A percentile compares a stretch with the other conserved stretches of the same genome.
Conservation (phyloP, 1,140 invertebrate species). For the Tetranychus cinnabarinus region DNA sequence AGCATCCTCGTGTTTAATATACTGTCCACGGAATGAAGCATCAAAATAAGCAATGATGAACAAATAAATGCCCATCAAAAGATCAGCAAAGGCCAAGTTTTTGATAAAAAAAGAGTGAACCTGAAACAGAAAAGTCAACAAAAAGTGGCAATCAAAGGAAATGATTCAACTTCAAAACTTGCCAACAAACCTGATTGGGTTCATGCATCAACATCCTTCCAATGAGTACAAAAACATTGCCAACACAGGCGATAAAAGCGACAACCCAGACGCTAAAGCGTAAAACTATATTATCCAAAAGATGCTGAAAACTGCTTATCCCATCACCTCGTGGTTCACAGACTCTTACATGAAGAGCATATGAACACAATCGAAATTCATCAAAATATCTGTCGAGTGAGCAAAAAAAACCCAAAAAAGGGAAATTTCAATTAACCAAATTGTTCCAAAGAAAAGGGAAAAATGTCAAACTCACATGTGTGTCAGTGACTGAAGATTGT, state of each 20-base stretch:
- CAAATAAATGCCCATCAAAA: slow-evolving; percentile 53
- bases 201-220: slow-evolving; percentile 31
- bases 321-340: slow-evolving; percentile 43
- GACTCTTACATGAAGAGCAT: slow-evolving; percentile 31
- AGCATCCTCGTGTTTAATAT: slow-evolving; percentile 31
- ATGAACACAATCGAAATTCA: slow-evolving; percentile 41
- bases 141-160: background rate
- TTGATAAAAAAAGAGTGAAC: slow-evolving; percentile 34
- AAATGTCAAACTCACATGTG: background rate
- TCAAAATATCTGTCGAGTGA: slow-evolving; percentile 28
- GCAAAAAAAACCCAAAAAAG: background rate
- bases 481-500: background rate
- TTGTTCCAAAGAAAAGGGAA: background rate
- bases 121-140: slow-evolving; percentile 7
- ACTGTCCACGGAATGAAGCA: slow-evolving; percentile 35
- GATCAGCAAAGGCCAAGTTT: slow-evolving; percentile 49
- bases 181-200: slow-evolving; percentile 26
- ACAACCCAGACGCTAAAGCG: slow-evolving; percentile 45
- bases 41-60: slow-evolving; percentile 41
- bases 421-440: background rate
- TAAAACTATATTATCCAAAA: slow-evolving; percentile 35
- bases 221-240: slow-evolving; percentile 41
- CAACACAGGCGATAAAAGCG: slow-evolving; percentile 34
- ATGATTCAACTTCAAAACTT: background rate
- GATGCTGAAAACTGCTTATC: slow-evolving; percentile 24